Evolutionary conservation across 2,797 vertebrate genomes (phyloP), one percentile per base, ranked within the genome.

Genomic region (Gymnothorax javanicus): DNA sequence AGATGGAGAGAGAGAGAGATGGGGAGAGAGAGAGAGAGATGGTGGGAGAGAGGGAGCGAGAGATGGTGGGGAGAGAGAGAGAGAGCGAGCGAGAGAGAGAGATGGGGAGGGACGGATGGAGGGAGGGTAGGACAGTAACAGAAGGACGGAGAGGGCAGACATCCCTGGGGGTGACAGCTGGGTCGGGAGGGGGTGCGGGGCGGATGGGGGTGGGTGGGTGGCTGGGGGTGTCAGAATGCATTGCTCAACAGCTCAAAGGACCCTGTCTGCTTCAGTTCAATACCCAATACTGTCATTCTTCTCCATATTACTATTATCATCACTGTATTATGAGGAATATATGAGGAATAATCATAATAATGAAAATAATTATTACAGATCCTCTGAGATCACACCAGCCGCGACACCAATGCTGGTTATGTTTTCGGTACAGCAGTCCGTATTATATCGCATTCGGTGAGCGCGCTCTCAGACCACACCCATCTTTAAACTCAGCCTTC

Each of bases 11-110:
- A 4, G 23, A 75, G 57, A 20, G 3, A 25, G 84, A 87, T 84
- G 77, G 85, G 81, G 88, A 87, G 88, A 89, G 77, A 69, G 75
- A 85, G 1, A 87, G 89, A 79, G 86, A 91, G n/a, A 87, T 69
- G 77, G 75, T 11, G 87, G 87, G 87, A 90, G 90, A 85, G 90
- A 92, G 86, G 88, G 84, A n/a, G 43, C 9, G 67, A 25, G 83
- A 23, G 59, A 67, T n/a, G n/a, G n/a, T n/a, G n/a, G n/a, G n/a
- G n/a, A 1, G 81, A 82, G 88, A 87, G 88, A 89, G 77, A 69
- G 75, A 85, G 1, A 87, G 89, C 75, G 86, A 91, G 87, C 87
- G 87, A 90, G 90, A 85, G 90, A 92, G 86, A 88, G 84, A n/a
- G 43, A 25, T 56, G 25, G 83, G 17, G 27, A 67, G 62, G 50